Evolutionary conservation across 2,113 vertebrate species (phyloP).

Genomic region (Porphyrio hochstetteri): DNA sequence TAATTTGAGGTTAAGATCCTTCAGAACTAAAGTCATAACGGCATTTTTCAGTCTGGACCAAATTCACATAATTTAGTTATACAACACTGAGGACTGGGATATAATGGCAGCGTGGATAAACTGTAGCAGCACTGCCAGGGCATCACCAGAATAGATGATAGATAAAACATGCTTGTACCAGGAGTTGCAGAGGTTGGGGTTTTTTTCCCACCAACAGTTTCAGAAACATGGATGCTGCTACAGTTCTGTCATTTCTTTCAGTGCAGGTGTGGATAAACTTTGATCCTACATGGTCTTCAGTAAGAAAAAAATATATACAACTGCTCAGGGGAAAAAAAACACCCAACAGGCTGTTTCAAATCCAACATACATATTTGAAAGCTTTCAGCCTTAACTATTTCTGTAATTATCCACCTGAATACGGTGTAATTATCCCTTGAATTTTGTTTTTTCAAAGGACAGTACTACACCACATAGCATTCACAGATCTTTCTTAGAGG

Average conservation of each 20-base stretch:
- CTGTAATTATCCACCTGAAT: not conserved
- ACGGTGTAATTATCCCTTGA: not conserved
- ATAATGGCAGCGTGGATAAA: not conserved
- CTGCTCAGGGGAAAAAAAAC: not conserved
- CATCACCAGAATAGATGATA: not conserved
- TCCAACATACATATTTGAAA: not conserved
- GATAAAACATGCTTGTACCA: not conserved
- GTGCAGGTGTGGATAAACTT: not conserved
- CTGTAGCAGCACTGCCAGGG: not conserved
- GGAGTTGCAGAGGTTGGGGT: not conserved
- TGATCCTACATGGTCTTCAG: not conserved
- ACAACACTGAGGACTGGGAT: not conserved
- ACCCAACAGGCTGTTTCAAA: not conserved
- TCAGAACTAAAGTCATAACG: not conserved
- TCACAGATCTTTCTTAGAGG: accelerated
- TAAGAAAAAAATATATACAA: not conserved
- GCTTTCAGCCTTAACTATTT: not conserved
- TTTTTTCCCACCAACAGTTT: not conserved
- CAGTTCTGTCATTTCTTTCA: not conserved
- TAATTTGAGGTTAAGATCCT: conserved; percentile 49
- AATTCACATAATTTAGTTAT: not conserved
- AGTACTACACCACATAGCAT: not conserved
- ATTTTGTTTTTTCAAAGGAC: not conserved
- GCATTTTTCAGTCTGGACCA: conserved; percentile 13
- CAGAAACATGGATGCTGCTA: not conserved